phyloP scores from a whole-genome alignment of 2,888 invertebrate species.

The Mystacides longicornis region DNA sequence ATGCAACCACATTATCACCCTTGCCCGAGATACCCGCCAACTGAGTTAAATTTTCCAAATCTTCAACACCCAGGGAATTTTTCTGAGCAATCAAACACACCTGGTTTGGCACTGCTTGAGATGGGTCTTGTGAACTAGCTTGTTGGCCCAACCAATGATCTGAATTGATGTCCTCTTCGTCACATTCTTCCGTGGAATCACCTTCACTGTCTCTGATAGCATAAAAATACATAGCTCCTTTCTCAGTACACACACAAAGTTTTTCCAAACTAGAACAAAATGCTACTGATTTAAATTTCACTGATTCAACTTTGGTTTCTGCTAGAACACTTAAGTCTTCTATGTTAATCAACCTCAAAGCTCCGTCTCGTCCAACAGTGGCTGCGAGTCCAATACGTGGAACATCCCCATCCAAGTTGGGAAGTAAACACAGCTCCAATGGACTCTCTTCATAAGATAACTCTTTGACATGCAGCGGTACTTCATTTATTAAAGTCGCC shows the following conservation, averaged over 20 bases:
- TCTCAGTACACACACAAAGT: constrained; percentile 73
- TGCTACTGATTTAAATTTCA: constrained; percentile 72
- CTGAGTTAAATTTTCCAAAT: constrained; percentile 61
- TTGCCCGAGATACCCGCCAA: constrained; percentile 69
- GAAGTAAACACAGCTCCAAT: constrained; percentile 61
- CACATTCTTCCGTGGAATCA: constrained; percentile 64
- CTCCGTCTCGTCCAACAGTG: constrained; percentile 67
- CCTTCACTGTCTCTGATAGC: constrained; percentile 65
- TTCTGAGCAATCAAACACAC: constrained; percentile 50
- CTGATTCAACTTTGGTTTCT: constrained; percentile 58
- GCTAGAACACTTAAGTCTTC: constrained; percentile 62
- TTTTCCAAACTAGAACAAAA: constrained; percentile 86
- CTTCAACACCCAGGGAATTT: constrained; percentile 47
- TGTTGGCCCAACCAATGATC: constrained; percentile 17
- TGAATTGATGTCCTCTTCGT: constrained; percentile 51
- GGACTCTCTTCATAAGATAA: constrained; percentile 60
- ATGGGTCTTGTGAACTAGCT: constrained; percentile 8
- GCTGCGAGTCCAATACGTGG: constrained; percentile 57
- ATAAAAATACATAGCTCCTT: constrained; percentile 77
- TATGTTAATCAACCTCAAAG: constrained; percentile 63
- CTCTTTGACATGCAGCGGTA: constrained; percentile 54
- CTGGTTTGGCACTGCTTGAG: constrained; percentile 9
- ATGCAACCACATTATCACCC: constrained; percentile 46
- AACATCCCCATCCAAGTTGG: constrained; percentile 42
- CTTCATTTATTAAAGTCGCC: constrained; percentile 41